phyloP scores from a whole-genome alignment of 1,140 invertebrate genomes.

The Platyura marginata region DNA sequence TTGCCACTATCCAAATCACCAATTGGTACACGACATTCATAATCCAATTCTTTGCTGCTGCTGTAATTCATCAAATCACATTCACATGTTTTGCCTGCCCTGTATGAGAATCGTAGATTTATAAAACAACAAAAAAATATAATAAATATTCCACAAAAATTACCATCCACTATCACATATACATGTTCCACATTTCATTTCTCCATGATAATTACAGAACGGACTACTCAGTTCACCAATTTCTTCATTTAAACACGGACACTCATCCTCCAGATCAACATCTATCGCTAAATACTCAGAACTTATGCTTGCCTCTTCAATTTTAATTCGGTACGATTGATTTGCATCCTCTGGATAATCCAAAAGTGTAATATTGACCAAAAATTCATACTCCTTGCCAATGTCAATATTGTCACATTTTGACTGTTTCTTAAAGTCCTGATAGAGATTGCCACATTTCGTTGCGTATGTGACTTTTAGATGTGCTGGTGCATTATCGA shows the following conservation, averaged over 20 bases:
- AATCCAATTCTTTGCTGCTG: constrained; percentile 23
- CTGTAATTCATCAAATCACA: constrained; percentile 26
- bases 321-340: constrained; percentile 13
- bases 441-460: constrained; percentile 28
- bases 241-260: constrained; percentile 13
- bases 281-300: constrained; percentile 24
- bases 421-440: constrained; percentile 21
- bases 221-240: constrained; percentile 9
- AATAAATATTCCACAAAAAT: constrained; percentile 6
- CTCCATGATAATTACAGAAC: constrained; percentile 22
- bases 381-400: constrained; percentile 34
- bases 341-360: constrained; percentile 27
- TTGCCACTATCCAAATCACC: constrained; percentile 14
- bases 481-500: constrained; percentile 27
- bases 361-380: constrained; percentile 31
- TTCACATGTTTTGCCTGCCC: constrained; percentile 31
- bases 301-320: constrained; percentile 13
- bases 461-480: constrained; percentile 34
- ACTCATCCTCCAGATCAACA: constrained; percentile 17
- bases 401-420: constrained; percentile 32
- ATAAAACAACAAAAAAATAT: neutral
- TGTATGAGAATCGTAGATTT: constrained; percentile 9
- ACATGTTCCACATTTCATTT: constrained; percentile 34
- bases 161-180: constrained; percentile 35
- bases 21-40: constrained; percentile 20